Evolutionary conservation across 2,888 invertebrate genomes (phyloP).

Genomic region (Danaus chrysippus): DNA sequence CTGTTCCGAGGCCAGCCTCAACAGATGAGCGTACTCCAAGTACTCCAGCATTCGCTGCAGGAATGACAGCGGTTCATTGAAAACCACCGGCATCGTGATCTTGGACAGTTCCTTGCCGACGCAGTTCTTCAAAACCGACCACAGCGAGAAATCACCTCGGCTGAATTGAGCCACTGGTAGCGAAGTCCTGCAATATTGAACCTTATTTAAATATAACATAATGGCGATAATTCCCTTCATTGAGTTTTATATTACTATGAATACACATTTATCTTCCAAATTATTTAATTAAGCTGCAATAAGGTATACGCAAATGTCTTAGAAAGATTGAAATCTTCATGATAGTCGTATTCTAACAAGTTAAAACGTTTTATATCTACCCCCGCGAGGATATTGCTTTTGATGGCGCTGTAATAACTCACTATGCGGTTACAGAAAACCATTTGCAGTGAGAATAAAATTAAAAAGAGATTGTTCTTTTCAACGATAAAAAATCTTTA

Average conservation of each 20-base stretch:
- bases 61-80: conserved; percentile 97
- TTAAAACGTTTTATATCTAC: not conserved
- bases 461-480: too few species aligned
- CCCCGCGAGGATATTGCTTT: not conserved
- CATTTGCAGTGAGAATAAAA: not conserved
- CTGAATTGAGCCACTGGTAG: conserved; percentile 86
- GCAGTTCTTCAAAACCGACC: conserved; percentile 94
- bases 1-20: conserved; percentile 87
- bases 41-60: conserved; percentile 96
- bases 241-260: too few species aligned
- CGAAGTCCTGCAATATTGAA: conserved; percentile 70
- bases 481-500: too few species aligned
- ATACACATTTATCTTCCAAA: too few species aligned
- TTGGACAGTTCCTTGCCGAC: conserved; percentile 96
- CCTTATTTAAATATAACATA: too few species aligned
- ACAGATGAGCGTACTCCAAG: conserved; percentile 89
- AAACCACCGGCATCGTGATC: conserved; percentile 97
- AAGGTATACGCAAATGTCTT: too few species aligned
- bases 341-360: not conserved
- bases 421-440: not conserved
- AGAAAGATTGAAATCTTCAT: conserved; percentile 1
- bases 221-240: too few species aligned
- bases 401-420: not conserved
- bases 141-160: conserved; percentile 90
- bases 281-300: too few species aligned